phyloP scores from a whole-genome alignment of 2,888 invertebrate species.

The Dasysyrphus tricinctus region DNA sequence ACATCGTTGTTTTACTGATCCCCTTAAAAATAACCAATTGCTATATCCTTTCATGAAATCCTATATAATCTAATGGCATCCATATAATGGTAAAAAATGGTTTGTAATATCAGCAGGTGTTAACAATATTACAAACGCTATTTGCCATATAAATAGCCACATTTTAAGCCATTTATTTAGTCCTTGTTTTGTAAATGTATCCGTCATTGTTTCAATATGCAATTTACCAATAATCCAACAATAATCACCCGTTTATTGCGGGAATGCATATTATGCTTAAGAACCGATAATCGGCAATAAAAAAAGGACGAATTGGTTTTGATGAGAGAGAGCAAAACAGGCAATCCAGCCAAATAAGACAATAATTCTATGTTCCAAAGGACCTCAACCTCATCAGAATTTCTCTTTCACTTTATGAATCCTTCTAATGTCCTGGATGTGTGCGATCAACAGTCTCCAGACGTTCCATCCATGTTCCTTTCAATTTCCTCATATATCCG shows the following conservation, averaged over 20 bases:
- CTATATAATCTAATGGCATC: conserved; percentile 46
- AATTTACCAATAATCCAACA: conserved; percentile 74
- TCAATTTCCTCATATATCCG: conserved; percentile 60
- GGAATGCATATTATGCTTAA: conserved; percentile 69
- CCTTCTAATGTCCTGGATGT: conserved; percentile 60
- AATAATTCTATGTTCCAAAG: conserved; percentile 19
- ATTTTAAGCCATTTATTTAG: conserved; percentile 58
- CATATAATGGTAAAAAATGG: conserved; percentile 47
- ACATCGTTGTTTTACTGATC: background rate
- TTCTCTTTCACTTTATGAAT: conserved; percentile 70
- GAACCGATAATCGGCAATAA: conserved; percentile 74
- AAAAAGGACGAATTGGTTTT: conserved; percentile 61
- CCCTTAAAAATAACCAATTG: conserved; percentile 11
- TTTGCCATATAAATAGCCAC: conserved; percentile 64
- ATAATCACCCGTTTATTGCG: conserved; percentile 74
- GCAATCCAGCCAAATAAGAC: background rate
- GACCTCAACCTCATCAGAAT: conserved; percentile 35
- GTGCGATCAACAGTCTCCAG: conserved; percentile 73
- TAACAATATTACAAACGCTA: conserved; percentile 53
- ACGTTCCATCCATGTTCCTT: conserved; percentile 62
- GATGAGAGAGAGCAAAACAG: background rate
- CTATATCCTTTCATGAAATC: conserved; percentile 17
- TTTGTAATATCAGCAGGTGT: conserved; percentile 58
- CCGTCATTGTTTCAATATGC: conserved; percentile 74
- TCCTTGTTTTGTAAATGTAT: conserved; percentile 51